Evolutionary conservation across 2,888 invertebrate genomes (phyloP).

Genomic region (Zygaena filipendulae): DNA sequence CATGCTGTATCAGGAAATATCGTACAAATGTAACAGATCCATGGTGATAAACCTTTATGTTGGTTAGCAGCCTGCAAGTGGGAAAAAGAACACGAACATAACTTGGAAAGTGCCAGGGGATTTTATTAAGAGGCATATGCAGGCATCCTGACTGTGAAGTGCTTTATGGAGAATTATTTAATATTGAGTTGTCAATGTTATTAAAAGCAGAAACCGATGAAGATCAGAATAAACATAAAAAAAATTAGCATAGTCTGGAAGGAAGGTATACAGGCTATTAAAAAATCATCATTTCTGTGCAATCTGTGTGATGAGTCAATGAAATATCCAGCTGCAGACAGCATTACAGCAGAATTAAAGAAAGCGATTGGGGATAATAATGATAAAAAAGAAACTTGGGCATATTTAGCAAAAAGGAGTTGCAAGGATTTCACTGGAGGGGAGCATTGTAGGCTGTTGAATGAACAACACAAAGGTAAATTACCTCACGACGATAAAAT

Average conservation of each 20-base stretch:
- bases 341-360: slow-evolving; percentile 52
- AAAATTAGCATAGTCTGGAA: slow-evolving; percentile 71
- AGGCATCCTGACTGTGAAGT: slow-evolving; percentile 71
- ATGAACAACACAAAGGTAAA: too few relatives aligned
- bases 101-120: too few relatives aligned
- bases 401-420: slow-evolving; percentile 49
- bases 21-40: slow-evolving; percentile 71
- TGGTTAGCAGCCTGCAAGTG: too few relatives aligned
- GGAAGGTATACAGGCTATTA: slow-evolving; percentile 67
- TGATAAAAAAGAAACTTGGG: slow-evolving; percentile 44
- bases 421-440: too few relatives aligned
- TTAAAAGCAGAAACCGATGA: slow-evolving; percentile 39
- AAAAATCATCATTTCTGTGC: slow-evolving; percentile 67
- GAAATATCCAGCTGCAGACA: slow-evolving; percentile 67
- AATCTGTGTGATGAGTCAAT: slow-evolving; percentile 68
- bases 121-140: slow-evolving; percentile 80
- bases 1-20: slow-evolving; percentile 66
- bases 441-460: too few relatives aligned
- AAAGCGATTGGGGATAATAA: slow-evolving; percentile 42
- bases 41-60: too few relatives aligned
- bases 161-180: too few relatives aligned
- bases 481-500: too few relatives aligned
- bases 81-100: too few relatives aligned
- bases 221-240: slow-evolving; percentile 60
- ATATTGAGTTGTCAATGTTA: slow-evolving; percentile 33